A percentile compares a stretch with the other conserved stretches of the same genome.
phyloP scores from a whole-genome alignment of 2,113 vertebrate genomes.

The Microcebus jonahi region DNA sequence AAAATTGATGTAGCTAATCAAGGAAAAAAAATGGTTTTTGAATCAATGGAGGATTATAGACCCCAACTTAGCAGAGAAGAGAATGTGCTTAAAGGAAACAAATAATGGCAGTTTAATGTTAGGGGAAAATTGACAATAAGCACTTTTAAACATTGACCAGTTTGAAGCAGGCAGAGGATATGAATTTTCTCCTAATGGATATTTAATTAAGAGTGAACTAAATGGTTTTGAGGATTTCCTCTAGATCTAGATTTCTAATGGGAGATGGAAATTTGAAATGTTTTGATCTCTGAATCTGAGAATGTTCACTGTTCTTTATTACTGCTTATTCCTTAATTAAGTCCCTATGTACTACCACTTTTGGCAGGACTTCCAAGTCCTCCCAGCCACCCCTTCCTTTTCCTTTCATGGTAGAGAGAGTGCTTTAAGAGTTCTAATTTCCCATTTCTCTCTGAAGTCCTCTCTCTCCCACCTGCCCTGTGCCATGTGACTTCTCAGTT shows the following conservation, averaged over 20 bases:
- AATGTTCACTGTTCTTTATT: slow-evolving; percentile 26
- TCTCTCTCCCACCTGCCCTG: background rate
- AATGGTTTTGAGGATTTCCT: slow-evolving; percentile 42
- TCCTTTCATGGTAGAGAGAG: background rate
- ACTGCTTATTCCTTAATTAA: slow-evolving; percentile 39
- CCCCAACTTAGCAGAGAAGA: slow-evolving; percentile 11
- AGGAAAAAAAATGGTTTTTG: background rate
- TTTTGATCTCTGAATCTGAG: slow-evolving; percentile 44
- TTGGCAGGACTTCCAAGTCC: background rate
- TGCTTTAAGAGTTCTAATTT: background rate
- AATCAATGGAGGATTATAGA: slow-evolving; percentile 15
- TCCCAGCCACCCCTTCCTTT: background rate
- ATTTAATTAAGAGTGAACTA: slow-evolving; percentile 52
- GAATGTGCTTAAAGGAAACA: slow-evolving; percentile 3
- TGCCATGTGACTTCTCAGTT: background rate
- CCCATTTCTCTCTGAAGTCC: background rate
- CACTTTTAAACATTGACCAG: background rate
- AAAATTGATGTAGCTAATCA: slow-evolving; percentile 14
- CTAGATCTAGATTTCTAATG: slow-evolving; percentile 22
- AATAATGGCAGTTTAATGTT: slow-evolving; percentile 37
- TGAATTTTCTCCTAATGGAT: slow-evolving; percentile 41
- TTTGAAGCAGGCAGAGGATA: background rate
- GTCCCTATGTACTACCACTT: background rate
- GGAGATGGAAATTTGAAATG: slow-evolving; percentile 24
- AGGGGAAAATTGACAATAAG: slow-evolving; percentile 36